A percentile compares a stretch with the other conserved stretches of the same genome.
Evolutionary conservation across 2,888 invertebrate genomes (phyloP).

Genomic region (Luperina nickerlii): DNA sequence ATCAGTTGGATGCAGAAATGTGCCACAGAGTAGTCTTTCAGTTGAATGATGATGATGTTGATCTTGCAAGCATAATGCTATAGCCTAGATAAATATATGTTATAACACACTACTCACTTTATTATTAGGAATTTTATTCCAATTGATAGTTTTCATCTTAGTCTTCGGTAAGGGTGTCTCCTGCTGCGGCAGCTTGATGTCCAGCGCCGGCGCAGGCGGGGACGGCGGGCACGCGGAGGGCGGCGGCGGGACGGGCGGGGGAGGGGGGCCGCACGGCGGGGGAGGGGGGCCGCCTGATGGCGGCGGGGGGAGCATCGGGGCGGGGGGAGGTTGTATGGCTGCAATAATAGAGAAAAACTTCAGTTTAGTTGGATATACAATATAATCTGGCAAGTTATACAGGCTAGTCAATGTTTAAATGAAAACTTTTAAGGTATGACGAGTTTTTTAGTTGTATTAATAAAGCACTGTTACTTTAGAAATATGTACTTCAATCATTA

Average conservation of each 20-base stretch:
- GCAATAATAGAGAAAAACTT: constrained; percentile 14
- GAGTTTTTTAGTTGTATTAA: no score
- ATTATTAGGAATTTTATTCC: constrained; percentile 98
- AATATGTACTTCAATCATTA: no score
- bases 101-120: constrained; percentile 89
- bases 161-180: constrained; percentile 98
- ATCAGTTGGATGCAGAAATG: no score
- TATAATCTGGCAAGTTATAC: no score
- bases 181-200: constrained; percentile 94
- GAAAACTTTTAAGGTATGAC: no score
- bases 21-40: no score
- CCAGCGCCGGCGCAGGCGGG: constrained; percentile 80
- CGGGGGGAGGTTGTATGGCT: constrained; percentile 76
- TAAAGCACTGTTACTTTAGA: no score
- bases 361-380: no score
- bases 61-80: no score
- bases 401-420: no score
- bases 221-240: constrained; percentile 84
- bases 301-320: constrained; percentile 82
- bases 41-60: no score
- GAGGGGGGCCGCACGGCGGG: constrained; percentile 62
- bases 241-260: constrained; percentile 74
- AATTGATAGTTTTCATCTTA: constrained; percentile 99
- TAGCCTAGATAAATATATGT: constrained; percentile 27
- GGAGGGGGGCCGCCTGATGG: constrained; percentile 67